phyloP scores from a whole-genome alignment of 2,113 vertebrate genomes.

The Empidonax alnorum region DNA sequence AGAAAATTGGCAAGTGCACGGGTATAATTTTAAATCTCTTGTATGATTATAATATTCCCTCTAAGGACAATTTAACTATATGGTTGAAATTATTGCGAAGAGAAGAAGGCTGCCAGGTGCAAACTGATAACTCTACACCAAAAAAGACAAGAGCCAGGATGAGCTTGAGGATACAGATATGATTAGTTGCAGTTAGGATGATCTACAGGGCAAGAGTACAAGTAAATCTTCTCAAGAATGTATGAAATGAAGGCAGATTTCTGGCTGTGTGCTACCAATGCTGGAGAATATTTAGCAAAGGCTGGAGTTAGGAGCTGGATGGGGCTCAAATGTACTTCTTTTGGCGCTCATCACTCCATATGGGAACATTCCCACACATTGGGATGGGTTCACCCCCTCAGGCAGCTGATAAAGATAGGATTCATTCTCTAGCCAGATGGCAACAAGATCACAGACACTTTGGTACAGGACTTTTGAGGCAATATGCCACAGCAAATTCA shows the following conservation, averaged over 20 bases:
- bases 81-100: not conserved
- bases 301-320: not conserved
- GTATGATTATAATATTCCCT: not conserved
- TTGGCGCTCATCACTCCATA: not conserved
- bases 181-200: not conserved
- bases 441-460: not conserved
- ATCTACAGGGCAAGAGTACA: not conserved
- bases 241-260: not conserved
- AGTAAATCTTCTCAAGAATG: not conserved
- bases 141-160: not conserved
- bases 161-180: not conserved
- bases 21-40: not conserved
- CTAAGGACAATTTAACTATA: not conserved
- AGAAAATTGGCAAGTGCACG: not conserved
- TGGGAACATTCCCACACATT: rapidly evolving
- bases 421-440: not conserved
- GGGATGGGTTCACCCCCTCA: not conserved
- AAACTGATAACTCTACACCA: not conserved
- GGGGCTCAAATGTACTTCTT: not conserved
- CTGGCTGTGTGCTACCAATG: rapidly evolving
- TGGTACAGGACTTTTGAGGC: not conserved
- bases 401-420: not conserved
- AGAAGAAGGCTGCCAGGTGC: not conserved
- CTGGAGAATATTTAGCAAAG: not conserved
- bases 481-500: not conserved